Conservation (phyloP, 2,888 invertebrate genomes). For the Prosopocoilus inquinatus region DNA sequence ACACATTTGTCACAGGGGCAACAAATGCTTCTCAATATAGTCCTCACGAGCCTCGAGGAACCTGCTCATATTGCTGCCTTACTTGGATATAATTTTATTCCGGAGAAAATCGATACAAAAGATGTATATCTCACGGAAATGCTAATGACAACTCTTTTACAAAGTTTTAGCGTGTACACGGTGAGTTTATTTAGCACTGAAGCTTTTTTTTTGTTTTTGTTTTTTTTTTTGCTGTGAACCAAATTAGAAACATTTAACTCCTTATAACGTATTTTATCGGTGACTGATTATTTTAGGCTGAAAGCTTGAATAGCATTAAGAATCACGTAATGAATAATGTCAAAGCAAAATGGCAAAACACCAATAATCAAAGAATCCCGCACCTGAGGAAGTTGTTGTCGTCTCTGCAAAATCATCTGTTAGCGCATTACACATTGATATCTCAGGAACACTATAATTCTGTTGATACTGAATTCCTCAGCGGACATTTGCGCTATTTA, state of each 20-base stretch:
- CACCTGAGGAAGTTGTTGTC: slow-evolving; percentile 56
- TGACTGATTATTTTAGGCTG: slow-evolving; percentile 34
- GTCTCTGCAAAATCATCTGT: slow-evolving; percentile 59
- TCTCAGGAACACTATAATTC: slow-evolving; percentile 14
- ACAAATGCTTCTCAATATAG: slow-evolving; percentile 59
- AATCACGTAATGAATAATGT: slow-evolving; percentile 36
- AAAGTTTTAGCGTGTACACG: slow-evolving; percentile 56
- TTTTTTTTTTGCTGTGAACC: not conserved
- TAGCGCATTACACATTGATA: slow-evolving; percentile 52
- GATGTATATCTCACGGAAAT: slow-evolving; percentile 49
- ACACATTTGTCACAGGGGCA: slow-evolving; percentile 58
- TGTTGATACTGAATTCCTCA: slow-evolving; percentile 32
- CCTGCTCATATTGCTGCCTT: slow-evolving; percentile 58
- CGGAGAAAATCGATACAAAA: slow-evolving; percentile 34
- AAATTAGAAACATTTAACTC: not conserved
- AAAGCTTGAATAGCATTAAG: slow-evolving; percentile 39
- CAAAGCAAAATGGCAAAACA: slow-evolving; percentile 39
- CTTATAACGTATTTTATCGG: not conserved
- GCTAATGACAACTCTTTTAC: slow-evolving; percentile 57
- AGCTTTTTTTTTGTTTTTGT: slow-evolving; percentile 4
- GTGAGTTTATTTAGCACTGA: slow-evolving; percentile 41
- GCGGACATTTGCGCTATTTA: slow-evolving; percentile 40
- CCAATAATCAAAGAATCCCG: slow-evolving; percentile 38
- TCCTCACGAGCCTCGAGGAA: slow-evolving; percentile 61
- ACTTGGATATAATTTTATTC: slow-evolving; percentile 51